Evolutionary conservation across 2,113 vertebrate genomes (phyloP), one percentile per base, ranked within the genome.

Genomic region (Ammodytes dubius): DNA sequence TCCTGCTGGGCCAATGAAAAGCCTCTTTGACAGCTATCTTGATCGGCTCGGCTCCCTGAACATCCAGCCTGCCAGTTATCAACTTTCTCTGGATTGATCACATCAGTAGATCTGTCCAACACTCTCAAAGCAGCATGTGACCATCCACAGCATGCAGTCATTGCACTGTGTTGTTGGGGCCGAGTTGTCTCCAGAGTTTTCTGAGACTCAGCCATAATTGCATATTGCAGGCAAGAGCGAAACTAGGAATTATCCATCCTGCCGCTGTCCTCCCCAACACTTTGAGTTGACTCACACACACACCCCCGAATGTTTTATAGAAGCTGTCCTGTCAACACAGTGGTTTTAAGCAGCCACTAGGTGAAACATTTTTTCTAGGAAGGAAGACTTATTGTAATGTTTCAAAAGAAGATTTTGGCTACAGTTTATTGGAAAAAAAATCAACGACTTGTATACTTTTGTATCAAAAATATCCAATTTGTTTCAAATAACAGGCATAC

Each of bases 11-110:
- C 81, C 70, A 13, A 60, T 93, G 92, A 93, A 93, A 93, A 91
- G 90, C 77, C 47, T 70, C 84, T 91, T 91, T 93, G 93, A 94
- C 91, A 92, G 92, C 90, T 93, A 88, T 92, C 82, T 93, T 91
- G 87, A 93, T 92, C 77, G 82, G 75, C 87, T 71, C 45, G 2
- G 15, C 76, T 88, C 81, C 88, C 45, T 14, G 14, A 52, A 71
- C 50, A n/a, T 68, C 67, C 57, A 14, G 71, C 80, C 84, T 91
- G 82, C 82, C 78, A 77, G 17, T 78, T 73, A 87, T 87, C 74
- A 77, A 47, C 83, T 66, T 66, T 79, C 46, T 71, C 45, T 80
- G 13, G 46, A 73, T 77, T 63, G 77, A 85, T 80, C 75, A 63
- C 69, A 37, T 82, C 68, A 40, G 63, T 10, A 56, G 17, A 71